Conservation (phyloP, 1,140 invertebrate species). For the Neodiprion lecontei region DNA sequence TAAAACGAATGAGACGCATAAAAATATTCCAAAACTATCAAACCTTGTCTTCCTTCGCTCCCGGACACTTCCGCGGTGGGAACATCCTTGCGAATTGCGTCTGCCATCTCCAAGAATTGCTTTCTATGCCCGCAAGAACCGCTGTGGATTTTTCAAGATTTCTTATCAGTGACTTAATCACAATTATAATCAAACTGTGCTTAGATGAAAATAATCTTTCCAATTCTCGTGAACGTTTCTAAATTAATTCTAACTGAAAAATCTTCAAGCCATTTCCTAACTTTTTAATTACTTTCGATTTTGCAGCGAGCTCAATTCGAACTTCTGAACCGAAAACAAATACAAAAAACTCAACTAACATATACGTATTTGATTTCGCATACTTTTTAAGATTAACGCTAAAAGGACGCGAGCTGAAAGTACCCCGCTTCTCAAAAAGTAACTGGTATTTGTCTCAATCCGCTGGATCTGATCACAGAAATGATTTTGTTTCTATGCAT, state of each 20-base stretch:
- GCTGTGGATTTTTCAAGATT: slow-evolving; percentile 49
- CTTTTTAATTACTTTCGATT: too few relatives aligned
- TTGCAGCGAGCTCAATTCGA: too few relatives aligned
- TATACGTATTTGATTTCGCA: too few relatives aligned
- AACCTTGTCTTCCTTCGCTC: slow-evolving; percentile 66
- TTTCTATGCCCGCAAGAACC: slow-evolving; percentile 69
- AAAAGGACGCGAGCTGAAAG: too few relatives aligned
- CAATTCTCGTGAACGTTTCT: background rate
- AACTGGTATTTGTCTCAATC: too few relatives aligned
- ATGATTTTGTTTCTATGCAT: too few relatives aligned
- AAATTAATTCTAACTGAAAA: background rate
- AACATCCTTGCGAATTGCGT: slow-evolving; percentile 61
- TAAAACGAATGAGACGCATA: background rate
- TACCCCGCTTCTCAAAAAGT: too few relatives aligned
- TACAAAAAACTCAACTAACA: too few relatives aligned
- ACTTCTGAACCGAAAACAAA: too few relatives aligned
- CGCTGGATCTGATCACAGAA: too few relatives aligned
- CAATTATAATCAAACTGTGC: background rate
- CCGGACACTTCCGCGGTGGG: slow-evolving; percentile 65
- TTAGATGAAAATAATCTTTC: background rate
- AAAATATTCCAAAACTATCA: slow-evolving; percentile 21
- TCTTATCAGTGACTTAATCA: slow-evolving; percentile 13
- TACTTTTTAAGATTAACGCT: too few relatives aligned
- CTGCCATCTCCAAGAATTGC: slow-evolving; percentile 66
- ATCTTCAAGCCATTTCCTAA: background rate